Evolutionary conservation across 2,113 vertebrate species (phyloP).

Genomic region (Chaetops frenatus): DNA sequence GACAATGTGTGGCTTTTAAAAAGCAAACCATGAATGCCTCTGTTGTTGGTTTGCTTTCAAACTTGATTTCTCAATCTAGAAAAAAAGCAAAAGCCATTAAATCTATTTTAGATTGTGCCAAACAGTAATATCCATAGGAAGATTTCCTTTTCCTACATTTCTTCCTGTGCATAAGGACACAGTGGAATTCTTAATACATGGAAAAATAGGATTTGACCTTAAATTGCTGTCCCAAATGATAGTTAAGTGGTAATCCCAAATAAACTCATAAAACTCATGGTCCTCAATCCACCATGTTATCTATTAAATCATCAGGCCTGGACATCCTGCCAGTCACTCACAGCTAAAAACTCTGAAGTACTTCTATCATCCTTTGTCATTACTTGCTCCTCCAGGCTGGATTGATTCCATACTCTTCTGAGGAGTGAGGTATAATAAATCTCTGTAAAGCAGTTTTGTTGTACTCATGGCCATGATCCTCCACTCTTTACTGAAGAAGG

Average conservation of each 20-base stretch:
- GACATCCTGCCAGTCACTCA: neutral
- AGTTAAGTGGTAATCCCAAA: neutral
- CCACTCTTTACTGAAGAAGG: neutral
- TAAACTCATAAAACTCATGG: neutral
- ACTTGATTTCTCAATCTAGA: neutral
- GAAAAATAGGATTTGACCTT: neutral
- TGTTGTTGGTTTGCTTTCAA: constrained; percentile 27
- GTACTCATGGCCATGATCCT: neutral
- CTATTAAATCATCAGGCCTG: neutral
- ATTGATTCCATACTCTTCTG: neutral
- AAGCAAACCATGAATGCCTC: neutral
- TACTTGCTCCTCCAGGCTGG: neutral
- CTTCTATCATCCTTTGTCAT: neutral
- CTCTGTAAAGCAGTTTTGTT: neutral
- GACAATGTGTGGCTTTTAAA: constrained; percentile 23
- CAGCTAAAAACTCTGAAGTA: neutral
- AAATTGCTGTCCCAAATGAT: neutral
- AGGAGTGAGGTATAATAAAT: neutral
- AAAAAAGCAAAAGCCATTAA: neutral
- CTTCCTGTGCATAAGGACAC: neutral
- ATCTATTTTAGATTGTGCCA: neutral
- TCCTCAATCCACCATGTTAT: neutral
- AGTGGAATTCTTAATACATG: neutral
- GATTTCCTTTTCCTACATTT: neutral
- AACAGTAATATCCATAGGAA: neutral